Evolutionary conservation across 1,140 invertebrate species (phyloP), one percentile per base, ranked within the genome.

Genomic region (Gonatopus flavifemur): DNA sequence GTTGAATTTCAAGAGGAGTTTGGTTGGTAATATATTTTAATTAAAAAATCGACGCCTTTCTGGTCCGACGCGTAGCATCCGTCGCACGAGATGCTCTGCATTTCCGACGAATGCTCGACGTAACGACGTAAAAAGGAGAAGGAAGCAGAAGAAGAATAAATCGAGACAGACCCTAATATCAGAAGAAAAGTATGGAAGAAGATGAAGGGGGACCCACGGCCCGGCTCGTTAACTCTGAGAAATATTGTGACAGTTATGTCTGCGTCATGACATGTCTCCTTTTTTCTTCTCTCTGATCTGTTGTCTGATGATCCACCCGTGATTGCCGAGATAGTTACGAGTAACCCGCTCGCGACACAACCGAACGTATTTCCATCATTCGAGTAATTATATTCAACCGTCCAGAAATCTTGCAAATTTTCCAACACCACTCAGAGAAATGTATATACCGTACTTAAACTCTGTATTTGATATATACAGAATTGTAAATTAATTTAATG

Each of bases 201-300:
- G 47, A 46, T 25, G 36, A 49, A 45, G 57, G 52, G 52, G 39
- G 22, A 39, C 24, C 47, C 49, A 41, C 51, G 22, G 55, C 52
- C 52, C 62, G 69, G 67, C 70, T 74, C 71, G 70, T 74, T 74
- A 74, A 74, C 62, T 72, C 57, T 30, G 60, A 71, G 67, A 74
- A 72, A 71, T 74, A 72, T 72, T 62, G 70, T 65, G 69, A 74
- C 70, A 69, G 57, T 71, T 70, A 74, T 69, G 69, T 63, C 63
- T 56, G 52, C 69, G 51, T 51, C 37, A 55, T 58, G 61, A 66
- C 62, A 57, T 46, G 62, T 56, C 58, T 60, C 58, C 49, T 62
- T n/a, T n/a, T n/a, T n/a, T 62, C 61, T 57, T 66, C 61, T 53
- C 67, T 72, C 63, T 67, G 67, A 70, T 69, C 67, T 65, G 67